Percentiles rank a stretch among this genome's conserved stretches.
Evolutionary conservation across 2,888 invertebrate genomes (phyloP).

Genomic region (Watsonalla cultraria): DNA sequence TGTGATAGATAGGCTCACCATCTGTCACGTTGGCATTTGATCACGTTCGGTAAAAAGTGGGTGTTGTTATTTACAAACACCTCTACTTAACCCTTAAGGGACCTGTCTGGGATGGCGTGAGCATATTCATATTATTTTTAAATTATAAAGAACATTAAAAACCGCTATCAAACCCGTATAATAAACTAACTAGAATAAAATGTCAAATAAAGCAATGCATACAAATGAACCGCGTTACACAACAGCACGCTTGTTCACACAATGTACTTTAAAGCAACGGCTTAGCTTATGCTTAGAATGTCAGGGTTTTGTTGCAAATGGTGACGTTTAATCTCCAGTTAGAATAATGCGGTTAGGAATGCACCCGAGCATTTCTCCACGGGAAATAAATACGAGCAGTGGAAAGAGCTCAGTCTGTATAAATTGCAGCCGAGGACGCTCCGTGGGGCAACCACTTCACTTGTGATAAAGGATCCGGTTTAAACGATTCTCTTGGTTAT

Average conservation of each 20-base stretch:
- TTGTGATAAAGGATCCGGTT: conserved; percentile 33
- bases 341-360: conserved; percentile 32
- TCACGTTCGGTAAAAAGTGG: too few species aligned
- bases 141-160: too few species aligned
- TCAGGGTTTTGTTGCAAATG: conserved; percentile 20
- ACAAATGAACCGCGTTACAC: background rate
- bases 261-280: conserved; percentile 14
- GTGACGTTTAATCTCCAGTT: conserved; percentile 39
- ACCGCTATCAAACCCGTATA: too few species aligned
- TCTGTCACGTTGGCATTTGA: too few species aligned
- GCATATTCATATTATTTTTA: too few species aligned
- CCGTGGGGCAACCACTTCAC: conserved; percentile 24
- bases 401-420: conserved; percentile 41
- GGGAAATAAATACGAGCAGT: conserved; percentile 41
- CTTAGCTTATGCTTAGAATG: conserved; percentile 16
- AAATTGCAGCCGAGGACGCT: conserved; percentile 35
- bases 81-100: too few species aligned
- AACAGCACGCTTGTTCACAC: background rate
- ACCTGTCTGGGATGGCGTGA: too few species aligned
- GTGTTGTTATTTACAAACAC: too few species aligned
- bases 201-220: background rate
- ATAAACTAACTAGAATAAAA: background rate
- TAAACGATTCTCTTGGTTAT: conserved; percentile 1
- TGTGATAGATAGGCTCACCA: too few species aligned
- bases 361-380: conserved; percentile 32